A percentile compares a stretch with the other conserved stretches of the same genome.
Conservation (phyloP, 2,888 invertebrate species). For the Hydraecia micacea region DNA sequence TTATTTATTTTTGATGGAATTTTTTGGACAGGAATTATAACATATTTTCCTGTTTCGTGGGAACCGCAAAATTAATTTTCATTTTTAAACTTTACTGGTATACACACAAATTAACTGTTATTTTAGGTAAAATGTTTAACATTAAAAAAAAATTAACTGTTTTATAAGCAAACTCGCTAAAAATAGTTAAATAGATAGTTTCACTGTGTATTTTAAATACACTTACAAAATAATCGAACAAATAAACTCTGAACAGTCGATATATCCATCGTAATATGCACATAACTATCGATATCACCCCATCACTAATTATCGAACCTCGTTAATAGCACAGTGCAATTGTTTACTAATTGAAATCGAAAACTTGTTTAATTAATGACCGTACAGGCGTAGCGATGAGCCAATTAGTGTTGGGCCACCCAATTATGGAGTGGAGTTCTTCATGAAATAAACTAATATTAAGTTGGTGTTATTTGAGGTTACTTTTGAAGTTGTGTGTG, state of each 20-base stretch:
- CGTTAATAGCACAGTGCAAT: constrained; percentile 70
- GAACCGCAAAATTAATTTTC: rapidly evolving
- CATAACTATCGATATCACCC: constrained; percentile 45
- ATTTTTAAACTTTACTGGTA: background rate
- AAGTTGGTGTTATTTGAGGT: constrained; percentile 44
- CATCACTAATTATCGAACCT: constrained; percentile 49
- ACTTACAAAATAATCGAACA: background rate
- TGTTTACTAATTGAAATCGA: constrained; percentile 83
- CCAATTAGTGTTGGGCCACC: constrained; percentile 76
- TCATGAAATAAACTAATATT: constrained; percentile 51
- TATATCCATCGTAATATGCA: background rate
- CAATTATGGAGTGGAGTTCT: constrained; percentile 69
- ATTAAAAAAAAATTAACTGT: background rate
- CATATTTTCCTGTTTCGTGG: constrained; percentile 11
- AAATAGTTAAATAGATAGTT: background rate
- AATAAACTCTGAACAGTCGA: background rate
- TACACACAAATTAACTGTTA: background rate
- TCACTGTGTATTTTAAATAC: background rate
- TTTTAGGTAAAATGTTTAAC: background rate
- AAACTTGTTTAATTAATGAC: constrained; percentile 84
- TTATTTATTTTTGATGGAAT: constrained; percentile 7
- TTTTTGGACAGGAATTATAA: background rate
- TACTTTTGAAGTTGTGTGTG: background rate
- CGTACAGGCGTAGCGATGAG: constrained; percentile 66
- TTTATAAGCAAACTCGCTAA: background rate